Percentiles rank a stretch among this genome's conserved stretches.
Conservation (phyloP, 2,888 invertebrate genomes). For the Yponomeuta sedellus region DNA sequence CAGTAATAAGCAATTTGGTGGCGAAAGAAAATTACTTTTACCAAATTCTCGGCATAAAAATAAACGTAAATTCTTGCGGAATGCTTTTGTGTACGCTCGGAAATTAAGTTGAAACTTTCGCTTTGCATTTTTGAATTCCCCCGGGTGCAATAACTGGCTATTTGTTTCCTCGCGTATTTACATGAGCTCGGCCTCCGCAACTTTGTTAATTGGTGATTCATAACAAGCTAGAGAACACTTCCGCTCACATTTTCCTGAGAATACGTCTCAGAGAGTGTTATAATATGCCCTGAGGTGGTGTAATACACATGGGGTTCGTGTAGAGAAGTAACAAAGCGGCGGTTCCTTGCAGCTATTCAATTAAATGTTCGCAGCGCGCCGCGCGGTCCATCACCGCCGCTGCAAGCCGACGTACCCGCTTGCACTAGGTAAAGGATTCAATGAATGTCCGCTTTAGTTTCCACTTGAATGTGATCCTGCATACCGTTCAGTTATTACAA, state of each 20-base stretch:
- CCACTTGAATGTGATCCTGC: too few species aligned
- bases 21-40: conserved; percentile 14
- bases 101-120: conserved; percentile 12
- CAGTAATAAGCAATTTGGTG: conserved; percentile 10
- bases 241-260: background rate
- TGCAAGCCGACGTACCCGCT: too few species aligned
- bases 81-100: background rate
- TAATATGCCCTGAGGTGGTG: background rate
- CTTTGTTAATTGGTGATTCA: background rate
- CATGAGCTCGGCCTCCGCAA: background rate
- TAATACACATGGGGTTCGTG: background rate
- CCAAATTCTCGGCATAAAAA: conserved; percentile 13
- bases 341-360: background rate
- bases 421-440: too few species aligned
- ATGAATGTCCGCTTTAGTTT: too few species aligned
- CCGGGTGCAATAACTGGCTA: background rate
- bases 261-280: background rate
- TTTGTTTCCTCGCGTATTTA: background rate
- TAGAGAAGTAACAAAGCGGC: background rate
- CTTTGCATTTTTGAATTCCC: background rate
- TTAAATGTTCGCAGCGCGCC: background rate
- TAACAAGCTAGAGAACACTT: background rate
- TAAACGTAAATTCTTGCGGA: conserved; percentile 9
- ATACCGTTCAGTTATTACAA: too few species aligned
- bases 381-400: background rate